A percentile compares a stretch with the other conserved stretches of the same genome.
Evolutionary conservation across 2,888 invertebrate genomes (phyloP).

Genomic region (Chrysolina americana): DNA sequence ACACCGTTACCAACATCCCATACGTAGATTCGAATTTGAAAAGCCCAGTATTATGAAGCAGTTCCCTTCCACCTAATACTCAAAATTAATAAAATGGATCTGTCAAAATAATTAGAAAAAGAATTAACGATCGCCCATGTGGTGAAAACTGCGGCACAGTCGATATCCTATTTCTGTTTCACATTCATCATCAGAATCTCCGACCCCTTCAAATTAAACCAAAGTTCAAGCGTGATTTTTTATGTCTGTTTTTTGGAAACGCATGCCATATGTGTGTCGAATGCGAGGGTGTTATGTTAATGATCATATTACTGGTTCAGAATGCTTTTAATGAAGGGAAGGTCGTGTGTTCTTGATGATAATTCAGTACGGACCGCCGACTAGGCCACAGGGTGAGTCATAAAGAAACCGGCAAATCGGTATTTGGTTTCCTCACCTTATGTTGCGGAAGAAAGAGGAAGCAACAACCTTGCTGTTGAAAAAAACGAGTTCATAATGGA

Average conservation of each 20-base stretch:
- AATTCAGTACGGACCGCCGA: background rate
- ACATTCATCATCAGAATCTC: background rate
- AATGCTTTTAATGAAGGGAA: background rate
- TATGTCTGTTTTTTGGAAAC: conserved; percentile 2
- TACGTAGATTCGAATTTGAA: too few species aligned
- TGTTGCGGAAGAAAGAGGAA: too few species aligned
- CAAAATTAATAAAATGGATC: background rate
- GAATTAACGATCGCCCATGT: background rate
- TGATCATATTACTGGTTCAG: background rate
- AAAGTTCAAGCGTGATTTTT: background rate
- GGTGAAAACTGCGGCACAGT: background rate
- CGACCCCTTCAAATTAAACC: background rate
- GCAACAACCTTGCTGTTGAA: too few species aligned
- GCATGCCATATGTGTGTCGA: conserved; percentile 14
- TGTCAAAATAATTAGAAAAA: background rate
- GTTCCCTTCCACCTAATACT: background rate
- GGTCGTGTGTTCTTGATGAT: background rate
- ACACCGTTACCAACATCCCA: too few species aligned
- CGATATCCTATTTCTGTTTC: background rate
- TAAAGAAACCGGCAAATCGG: too few species aligned
- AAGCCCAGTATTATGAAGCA: background rate
- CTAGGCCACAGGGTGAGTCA: background rate
- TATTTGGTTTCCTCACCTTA: too few species aligned
- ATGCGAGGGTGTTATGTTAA: conserved; percentile 10
- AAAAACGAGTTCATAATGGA: too few species aligned